phyloP scores from a whole-genome alignment of 2,888 invertebrate species.

The Acrobasis suavella region DNA sequence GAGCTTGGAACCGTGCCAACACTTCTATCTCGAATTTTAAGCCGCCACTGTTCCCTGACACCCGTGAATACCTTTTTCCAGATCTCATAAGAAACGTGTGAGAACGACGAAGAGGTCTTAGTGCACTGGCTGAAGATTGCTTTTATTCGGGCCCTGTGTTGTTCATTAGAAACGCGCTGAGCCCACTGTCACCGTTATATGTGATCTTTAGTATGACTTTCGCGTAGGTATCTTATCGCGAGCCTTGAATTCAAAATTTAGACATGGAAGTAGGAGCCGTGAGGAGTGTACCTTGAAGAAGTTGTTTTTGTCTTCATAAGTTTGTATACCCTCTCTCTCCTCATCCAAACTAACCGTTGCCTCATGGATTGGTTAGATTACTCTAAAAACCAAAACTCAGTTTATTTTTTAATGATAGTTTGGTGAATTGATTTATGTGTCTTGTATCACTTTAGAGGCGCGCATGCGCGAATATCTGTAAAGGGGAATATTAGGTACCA shows the following conservation, averaged over 20 bases:
- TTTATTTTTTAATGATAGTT: too few species aligned
- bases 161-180: slow-evolving; percentile 53
- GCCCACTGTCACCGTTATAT: slow-evolving; percentile 41
- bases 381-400: too few species aligned
- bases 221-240: slow-evolving; percentile 22
- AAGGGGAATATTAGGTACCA: too few species aligned
- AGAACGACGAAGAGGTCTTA: slow-evolving; percentile 43
- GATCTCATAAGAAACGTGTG: slow-evolving; percentile 35
- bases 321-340: too few species aligned
- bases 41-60: slow-evolving; percentile 51
- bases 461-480: too few species aligned
- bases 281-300: too few species aligned
- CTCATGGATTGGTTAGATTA: too few species aligned
- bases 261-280: too few species aligned
- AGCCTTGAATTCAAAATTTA: neutral
- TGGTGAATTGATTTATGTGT: too few species aligned
- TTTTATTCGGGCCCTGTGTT: slow-evolving; percentile 58
- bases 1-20: slow-evolving; percentile 60
- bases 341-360: too few species aligned
- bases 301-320: too few species aligned
- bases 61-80: slow-evolving; percentile 35
- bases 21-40: slow-evolving; percentile 54
- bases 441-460: too few species aligned
- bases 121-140: slow-evolving; percentile 43
- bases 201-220: slow-evolving; percentile 28